phyloP scores from a whole-genome alignment of 1,140 invertebrate species.

The Diploscapter pachys region DNA sequence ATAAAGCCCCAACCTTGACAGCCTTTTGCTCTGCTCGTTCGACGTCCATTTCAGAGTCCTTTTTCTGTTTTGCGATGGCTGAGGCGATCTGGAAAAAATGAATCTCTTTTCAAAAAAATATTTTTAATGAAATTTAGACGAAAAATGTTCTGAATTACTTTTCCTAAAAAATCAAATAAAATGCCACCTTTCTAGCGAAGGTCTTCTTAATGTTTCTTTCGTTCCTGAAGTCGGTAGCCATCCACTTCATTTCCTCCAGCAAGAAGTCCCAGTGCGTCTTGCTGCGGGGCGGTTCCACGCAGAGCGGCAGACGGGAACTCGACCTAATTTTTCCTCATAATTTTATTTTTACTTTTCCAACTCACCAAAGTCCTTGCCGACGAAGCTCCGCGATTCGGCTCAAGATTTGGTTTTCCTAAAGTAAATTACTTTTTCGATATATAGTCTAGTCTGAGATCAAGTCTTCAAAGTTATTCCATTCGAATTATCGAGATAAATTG shows the following conservation, averaged over 20 bases:
- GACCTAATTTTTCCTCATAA: neutral
- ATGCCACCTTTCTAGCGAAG: conserved; percentile 78
- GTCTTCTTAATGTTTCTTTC: conserved; percentile 96
- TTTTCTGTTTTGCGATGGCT: neutral
- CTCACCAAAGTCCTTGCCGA: conserved; percentile 45
- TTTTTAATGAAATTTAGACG: conserved; percentile 7
- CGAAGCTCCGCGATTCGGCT: conserved; percentile 41
- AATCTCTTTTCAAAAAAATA: conserved; percentile 4
- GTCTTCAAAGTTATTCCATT: too few relatives aligned
- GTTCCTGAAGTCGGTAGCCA: conserved; percentile 92
- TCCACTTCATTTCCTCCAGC: conserved; percentile 96
- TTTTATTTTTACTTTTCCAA: too few relatives aligned
- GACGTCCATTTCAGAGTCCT: conserved; percentile 11
- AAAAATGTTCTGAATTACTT: conserved; percentile 6
- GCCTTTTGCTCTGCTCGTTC: conserved; percentile 18
- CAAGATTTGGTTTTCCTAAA: conserved; percentile 31
- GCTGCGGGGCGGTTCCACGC: conserved; percentile 48
- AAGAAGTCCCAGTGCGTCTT: conserved; percentile 92
- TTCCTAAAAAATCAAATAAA: conserved; percentile 7
- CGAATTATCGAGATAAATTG: too few relatives aligned
- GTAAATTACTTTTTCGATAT: neutral
- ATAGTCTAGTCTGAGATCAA: neutral
- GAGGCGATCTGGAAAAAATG: neutral
- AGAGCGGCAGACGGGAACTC: conserved; percentile 43
- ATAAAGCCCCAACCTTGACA: conserved; percentile 4